phyloP scores from a whole-genome alignment of 2,888 invertebrate species.

The Teleogryllus oceanicus region DNA sequence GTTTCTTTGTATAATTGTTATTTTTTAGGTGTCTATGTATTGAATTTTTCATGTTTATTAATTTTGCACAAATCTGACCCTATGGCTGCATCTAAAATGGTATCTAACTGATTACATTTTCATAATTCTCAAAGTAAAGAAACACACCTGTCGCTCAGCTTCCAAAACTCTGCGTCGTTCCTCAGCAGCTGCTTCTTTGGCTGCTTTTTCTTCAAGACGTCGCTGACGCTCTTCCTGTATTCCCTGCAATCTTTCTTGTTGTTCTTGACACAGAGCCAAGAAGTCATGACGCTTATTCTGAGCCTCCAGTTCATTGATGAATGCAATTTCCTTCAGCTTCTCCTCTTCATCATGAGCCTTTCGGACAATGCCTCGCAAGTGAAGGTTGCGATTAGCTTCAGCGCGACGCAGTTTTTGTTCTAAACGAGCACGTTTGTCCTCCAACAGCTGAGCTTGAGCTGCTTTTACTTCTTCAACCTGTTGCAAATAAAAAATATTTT shows the following conservation, averaged over 20 bases:
- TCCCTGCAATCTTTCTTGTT: constrained; percentile 57
- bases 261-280: constrained; percentile 69
- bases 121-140: not conserved
- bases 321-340: constrained; percentile 93
- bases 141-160: constrained; percentile 64
- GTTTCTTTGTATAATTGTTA: no score
- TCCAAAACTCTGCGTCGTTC: constrained; percentile 81
- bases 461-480: constrained; percentile 61
- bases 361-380: constrained; percentile 76
- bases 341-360: constrained; percentile 98
- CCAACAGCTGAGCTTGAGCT: constrained; percentile 80
- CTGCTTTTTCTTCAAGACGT: constrained; percentile 85
- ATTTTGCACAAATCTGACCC: no score
- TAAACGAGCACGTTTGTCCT: constrained; percentile 69
- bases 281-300: constrained; percentile 92
- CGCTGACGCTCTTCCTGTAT: constrained; percentile 78
- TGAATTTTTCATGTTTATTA: no score
- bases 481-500: constrained; percentile 25
- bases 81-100: no score
- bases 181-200: constrained; percentile 93
- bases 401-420: constrained; percentile 77
- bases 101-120: no score
- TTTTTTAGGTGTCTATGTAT: no score
- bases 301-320: constrained; percentile 93
- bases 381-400: constrained; percentile 83